Percentiles rank a stretch among this genome's conserved stretches.
These are phyloP conservation scores for Chymomyza amoena DNA, from an alignment of 2,888 invertebrate genomes.

Conservation along the genomic window DNA sequence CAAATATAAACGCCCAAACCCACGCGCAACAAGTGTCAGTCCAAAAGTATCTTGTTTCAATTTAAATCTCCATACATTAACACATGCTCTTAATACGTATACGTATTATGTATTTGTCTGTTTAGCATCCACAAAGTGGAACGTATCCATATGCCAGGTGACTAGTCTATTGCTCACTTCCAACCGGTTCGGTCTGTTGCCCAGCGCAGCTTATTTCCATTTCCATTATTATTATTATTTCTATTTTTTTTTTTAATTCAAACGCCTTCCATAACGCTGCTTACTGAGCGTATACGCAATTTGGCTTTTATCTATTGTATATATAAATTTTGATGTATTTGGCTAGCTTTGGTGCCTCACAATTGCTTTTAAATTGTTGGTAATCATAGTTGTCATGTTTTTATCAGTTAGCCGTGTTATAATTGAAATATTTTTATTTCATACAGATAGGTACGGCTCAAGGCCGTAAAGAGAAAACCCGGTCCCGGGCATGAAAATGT, in stretches of 20 bases:
- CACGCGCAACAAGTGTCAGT: constrained; percentile 57
- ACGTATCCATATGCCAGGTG: neutral
- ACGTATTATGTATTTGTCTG: neutral
- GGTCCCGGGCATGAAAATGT: too few species aligned
- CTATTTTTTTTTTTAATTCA: neutral
- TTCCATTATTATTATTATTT: neutral
- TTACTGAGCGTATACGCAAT: neutral
- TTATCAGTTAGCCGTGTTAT: constrained; percentile 58
- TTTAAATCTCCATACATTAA: constrained; percentile 9
- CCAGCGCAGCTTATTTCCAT: neutral
- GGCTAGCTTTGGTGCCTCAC: neutral
- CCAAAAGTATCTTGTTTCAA: constrained; percentile 43
- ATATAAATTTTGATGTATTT: neutral
- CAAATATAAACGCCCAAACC: constrained; percentile 20
- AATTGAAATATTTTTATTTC: constrained; percentile 36
- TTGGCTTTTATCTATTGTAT: neutral
- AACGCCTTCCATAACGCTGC: neutral
- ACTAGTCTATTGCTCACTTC: neutral
- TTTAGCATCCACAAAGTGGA: constrained; percentile 6
- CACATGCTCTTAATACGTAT: neutral
- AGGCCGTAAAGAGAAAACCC: too few species aligned
- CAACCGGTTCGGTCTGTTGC: constrained; percentile 8
- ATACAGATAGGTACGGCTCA: too few species aligned
- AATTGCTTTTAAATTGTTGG: constrained; percentile 3
- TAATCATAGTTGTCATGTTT: constrained; percentile 19